A percentile compares a stretch with the other conserved stretches of the same genome.
Evolutionary conservation across 2,888 invertebrate species (phyloP).

Genomic region (Acholoe squamosa): DNA sequence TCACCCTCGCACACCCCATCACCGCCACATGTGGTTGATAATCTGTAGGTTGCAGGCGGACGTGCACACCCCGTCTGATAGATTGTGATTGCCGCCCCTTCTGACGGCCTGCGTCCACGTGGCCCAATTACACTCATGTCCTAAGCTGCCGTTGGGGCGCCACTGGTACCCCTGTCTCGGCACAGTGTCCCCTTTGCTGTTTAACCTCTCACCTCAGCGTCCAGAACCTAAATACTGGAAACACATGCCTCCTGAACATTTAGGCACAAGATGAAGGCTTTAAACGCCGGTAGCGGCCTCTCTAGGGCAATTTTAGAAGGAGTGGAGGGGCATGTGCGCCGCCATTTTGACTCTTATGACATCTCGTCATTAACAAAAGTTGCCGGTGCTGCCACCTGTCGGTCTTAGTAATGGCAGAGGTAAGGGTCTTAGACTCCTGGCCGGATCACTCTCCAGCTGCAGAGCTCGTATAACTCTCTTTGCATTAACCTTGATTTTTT

Average conservation of each 20-base stretch:
- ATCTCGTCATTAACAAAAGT: neutral
- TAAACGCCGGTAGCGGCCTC: too few relatives aligned
- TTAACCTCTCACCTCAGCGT: neutral
- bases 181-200: neutral
- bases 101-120: slow-evolving; percentile 25
- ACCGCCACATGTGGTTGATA: neutral
- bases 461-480: too few relatives aligned
- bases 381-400: neutral
- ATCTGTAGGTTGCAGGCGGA: slow-evolving; percentile 3
- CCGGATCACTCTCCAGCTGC: too few relatives aligned
- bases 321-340: neutral
- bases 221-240: neutral
- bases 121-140: slow-evolving; percentile 17
- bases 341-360: neutral
- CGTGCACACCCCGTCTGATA: neutral
- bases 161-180: neutral
- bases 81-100: neutral
- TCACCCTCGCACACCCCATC: neutral
- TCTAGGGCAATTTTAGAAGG: neutral
- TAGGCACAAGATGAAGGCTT: too few relatives aligned
- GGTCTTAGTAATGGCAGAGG: neutral
- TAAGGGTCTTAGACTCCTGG: neutral
- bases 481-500: too few relatives aligned
- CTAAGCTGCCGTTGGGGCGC: neutral
- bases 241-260: too few relatives aligned